Evolutionary conservation across 2,113 vertebrate genomes (phyloP).

Genomic region (Hydropotes inermis): DNA sequence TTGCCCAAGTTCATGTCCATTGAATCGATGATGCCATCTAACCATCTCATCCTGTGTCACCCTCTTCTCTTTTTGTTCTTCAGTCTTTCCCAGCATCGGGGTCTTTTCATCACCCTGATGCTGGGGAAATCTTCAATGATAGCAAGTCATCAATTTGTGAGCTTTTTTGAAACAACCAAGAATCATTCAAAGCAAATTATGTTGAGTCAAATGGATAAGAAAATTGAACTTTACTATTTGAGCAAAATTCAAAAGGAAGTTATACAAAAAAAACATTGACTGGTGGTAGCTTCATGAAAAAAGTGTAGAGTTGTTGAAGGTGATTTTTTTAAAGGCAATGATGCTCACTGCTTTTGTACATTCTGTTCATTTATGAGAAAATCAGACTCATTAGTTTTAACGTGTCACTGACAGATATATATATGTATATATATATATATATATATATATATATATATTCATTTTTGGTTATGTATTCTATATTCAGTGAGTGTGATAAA

Average conservation of each 20-base stretch:
- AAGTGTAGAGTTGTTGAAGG: background rate
- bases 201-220: background rate
- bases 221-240: background rate
- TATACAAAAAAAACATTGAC: background rate
- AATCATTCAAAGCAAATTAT: conserved; percentile 6
- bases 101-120: background rate
- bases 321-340: background rate
- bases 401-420: background rate
- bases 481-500: background rate
- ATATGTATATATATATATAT: too few relatives aligned
- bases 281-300: background rate
- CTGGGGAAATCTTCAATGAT: background rate
- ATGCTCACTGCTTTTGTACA: background rate
- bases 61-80: background rate
- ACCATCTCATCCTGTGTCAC: background rate
- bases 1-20: background rate
- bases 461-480: background rate
- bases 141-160: background rate
- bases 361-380: background rate
- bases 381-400: conserved; percentile 5
- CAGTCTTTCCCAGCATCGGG: background rate
- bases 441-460: background rate
- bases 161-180: background rate
- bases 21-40: background rate
- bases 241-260: background rate